Conservation (phyloP, 2,797 vertebrate genomes). For the Anabacerthia variegaticeps region DNA sequence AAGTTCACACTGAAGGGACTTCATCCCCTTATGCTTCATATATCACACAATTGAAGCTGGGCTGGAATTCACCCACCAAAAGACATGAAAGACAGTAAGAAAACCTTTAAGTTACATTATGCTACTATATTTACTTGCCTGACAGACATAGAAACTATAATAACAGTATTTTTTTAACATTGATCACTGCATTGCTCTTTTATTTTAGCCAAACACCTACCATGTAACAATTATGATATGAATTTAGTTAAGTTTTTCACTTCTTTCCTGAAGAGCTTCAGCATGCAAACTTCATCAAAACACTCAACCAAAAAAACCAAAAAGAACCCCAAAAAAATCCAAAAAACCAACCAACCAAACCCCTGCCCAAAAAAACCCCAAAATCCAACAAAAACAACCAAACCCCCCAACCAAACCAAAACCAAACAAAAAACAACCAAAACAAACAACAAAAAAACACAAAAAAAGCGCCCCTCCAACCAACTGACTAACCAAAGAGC, state of each 20-base stretch:
- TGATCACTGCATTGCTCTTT: neutral
- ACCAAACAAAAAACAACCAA: no score
- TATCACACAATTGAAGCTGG: neutral
- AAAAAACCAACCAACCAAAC: no score
- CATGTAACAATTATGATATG: neutral
- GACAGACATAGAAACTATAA: no score
- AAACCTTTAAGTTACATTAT: no score
- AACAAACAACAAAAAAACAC: no score
- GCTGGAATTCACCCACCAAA: neutral
- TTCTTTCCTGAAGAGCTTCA: neutral
- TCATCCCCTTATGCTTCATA: neutral
- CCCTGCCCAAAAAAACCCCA: no score
- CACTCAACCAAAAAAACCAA: no score
- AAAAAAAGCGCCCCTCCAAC: no score
- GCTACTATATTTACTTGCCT: no score
- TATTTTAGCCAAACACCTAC: neutral
- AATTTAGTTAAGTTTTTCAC: neutral
- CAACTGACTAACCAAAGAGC: no score
- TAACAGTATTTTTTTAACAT: neutral
- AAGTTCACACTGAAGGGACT: neutral
- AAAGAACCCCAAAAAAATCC: no score
- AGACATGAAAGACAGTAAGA: neutral
- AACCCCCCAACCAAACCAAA: no score
- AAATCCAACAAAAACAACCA: neutral
- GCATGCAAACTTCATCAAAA: neutral